A percentile compares a stretch with the other conserved stretches of the same genome.
Evolutionary conservation across 2,113 vertebrate genomes (phyloP).

Genomic region (Solea senegalensis): DNA sequence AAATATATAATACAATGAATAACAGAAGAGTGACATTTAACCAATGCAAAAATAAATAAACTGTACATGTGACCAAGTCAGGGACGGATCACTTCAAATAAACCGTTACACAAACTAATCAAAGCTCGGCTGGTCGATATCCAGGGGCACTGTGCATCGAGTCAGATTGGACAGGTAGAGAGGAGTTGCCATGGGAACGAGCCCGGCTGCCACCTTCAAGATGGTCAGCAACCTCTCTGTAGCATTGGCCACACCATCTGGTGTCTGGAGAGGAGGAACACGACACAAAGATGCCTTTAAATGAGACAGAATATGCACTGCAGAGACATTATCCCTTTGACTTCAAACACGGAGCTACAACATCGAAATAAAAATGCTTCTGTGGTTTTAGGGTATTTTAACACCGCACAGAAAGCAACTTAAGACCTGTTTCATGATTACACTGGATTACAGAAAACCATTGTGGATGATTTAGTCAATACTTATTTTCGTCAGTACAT

Average conservation of each 20-base stretch:
- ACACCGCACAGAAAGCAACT: not conserved
- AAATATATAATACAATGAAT: not conserved
- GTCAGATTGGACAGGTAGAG: constrained; percentile 78
- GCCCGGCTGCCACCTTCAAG: constrained; percentile 76
- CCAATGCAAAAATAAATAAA: constrained; percentile 33
- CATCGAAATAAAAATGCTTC: not conserved
- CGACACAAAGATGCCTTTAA: not conserved
- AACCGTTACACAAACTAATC: constrained; percentile 39
- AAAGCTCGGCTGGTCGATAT: constrained; percentile 70
- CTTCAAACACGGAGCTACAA: not conserved
- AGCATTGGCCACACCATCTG: constrained; percentile 65
- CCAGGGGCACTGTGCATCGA: constrained; percentile 70
- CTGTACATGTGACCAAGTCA: constrained; percentile 15
- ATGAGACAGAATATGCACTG: not conserved
- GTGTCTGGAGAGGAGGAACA: constrained; percentile 58
- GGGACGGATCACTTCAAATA: not conserved
- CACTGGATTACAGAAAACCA: not conserved
- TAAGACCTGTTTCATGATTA: not conserved
- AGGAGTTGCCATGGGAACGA: constrained; percentile 74
- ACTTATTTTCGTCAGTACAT: not conserved
- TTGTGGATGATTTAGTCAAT: not conserved
- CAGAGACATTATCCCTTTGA: not conserved
- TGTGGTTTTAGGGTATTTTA: not conserved
- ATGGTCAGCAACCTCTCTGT: constrained; percentile 73
- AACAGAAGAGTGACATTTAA: not conserved